Conservation (phyloP, 2,888 invertebrate species). For the Tachina lurida region DNA sequence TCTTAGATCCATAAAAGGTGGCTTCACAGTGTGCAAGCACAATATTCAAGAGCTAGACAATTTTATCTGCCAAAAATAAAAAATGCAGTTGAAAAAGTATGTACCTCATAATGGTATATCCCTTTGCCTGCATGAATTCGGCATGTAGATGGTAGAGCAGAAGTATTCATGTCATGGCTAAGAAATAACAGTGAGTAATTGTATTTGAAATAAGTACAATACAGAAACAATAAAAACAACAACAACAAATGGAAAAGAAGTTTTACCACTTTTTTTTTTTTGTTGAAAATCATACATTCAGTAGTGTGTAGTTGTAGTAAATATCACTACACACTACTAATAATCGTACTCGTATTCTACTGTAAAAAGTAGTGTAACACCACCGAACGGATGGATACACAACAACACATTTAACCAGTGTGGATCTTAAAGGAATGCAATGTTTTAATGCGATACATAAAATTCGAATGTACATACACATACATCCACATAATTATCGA, state of each 20-base stretch:
- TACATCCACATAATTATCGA: conserved; percentile 56
- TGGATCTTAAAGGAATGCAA: conserved; percentile 54
- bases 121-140: conserved; percentile 24
- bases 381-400: background rate
- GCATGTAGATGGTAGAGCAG: conserved; percentile 57
- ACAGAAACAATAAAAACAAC: conserved; percentile 45
- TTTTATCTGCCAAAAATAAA: no score
- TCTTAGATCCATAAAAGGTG: no score
- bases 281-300: conserved; percentile 14
- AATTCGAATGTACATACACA: background rate
- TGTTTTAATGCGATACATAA: conserved; percentile 11
- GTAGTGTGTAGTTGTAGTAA: conserved; percentile 30
- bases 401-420: conserved; percentile 27
- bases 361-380: conserved; percentile 38
- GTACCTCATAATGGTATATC: background rate
- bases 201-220: conserved; percentile 62
- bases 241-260: conserved; percentile 55
- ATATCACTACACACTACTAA: conserved; percentile 15
- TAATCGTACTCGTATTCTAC: conserved; percentile 32
- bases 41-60: no score
- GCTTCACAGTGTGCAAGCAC: no score
- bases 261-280: conserved; percentile 59
- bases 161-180: conserved; percentile 70
- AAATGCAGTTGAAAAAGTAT: background rate
- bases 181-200: conserved; percentile 71